Evolutionary conservation across 2,888 invertebrate species (phyloP), one percentile per base, ranked within the genome.

Genomic region (Brachypalpus laphriformis): DNA sequence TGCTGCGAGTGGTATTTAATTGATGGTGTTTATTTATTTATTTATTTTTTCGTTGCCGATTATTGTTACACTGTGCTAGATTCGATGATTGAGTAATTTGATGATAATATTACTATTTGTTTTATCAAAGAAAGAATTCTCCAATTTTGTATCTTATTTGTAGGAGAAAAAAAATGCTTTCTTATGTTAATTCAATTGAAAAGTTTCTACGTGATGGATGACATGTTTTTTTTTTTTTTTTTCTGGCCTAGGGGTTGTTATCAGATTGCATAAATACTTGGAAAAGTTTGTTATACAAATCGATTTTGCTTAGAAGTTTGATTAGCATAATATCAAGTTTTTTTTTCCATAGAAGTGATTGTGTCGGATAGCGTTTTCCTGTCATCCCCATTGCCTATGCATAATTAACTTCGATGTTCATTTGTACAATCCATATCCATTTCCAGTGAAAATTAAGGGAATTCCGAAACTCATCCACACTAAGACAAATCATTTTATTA

Each of bases 1-100:
- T 25, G 25, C 25, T 82, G 57, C 45, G 42, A 72, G 59, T 66
- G 82, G 20, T 66, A 66, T 57, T 77, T 66, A 82, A 72, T 78
- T 83, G 56, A 72, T 76, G 57, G 59, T 74, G 68, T 56, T 78
- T 65, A 49, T 42, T 61, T 54, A 31, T 51, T 31, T 18, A 40
- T 28, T 42, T 22, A 8, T 59, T 3, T 14, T 18, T 14, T 20
- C 63, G 54, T 76, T 70, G 40, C 68, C 34, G 61, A 63, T 82
- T 70, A 45, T 71, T 70, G 51, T 65, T 77, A 70, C 82, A 76
- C 76, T 65, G n/a, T 47, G 28, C 25, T 59, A 54, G 47, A 37
- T 51, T 49, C 22, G 54, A 71, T 78, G 11, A 49, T 56, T 56
- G 0, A 31, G 16, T 9, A 56, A 18, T 34, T 22, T 25, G 3